Percentiles rank a stretch among this genome's conserved stretches.
These are phyloP conservation scores for Rhamnusium bicolor DNA, from an alignment of 2,888 invertebrate genomes.

Conservation along the genomic window DNA sequence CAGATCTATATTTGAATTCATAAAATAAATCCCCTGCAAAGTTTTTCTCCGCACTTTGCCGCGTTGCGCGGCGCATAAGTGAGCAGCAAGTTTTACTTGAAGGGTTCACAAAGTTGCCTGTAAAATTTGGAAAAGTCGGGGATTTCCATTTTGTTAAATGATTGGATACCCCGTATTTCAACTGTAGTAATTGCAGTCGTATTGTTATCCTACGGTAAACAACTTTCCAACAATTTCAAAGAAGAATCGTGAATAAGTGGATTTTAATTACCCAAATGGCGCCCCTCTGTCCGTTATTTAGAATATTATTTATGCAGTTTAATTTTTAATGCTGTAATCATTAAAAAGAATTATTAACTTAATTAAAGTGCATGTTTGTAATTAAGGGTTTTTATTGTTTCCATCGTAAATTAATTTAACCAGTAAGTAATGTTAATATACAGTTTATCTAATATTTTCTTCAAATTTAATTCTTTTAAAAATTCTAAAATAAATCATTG, in stretches of 20 bases:
- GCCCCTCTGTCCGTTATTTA: neutral
- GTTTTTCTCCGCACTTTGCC: too few relatives aligned
- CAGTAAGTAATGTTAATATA: neutral
- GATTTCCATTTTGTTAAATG: too few relatives aligned
- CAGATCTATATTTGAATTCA: too few relatives aligned
- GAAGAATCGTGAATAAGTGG: neutral
- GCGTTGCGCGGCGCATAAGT: too few relatives aligned
- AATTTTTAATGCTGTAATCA: neutral
- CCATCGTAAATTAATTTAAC: neutral
- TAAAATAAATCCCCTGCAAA: too few relatives aligned
- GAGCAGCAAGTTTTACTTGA: too few relatives aligned
- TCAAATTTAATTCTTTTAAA: neutral
- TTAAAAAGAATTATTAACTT: neutral
- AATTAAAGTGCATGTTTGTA: neutral
- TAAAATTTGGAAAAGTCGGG: too few relatives aligned
- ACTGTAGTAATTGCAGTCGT: too few relatives aligned
- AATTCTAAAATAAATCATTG: conserved; percentile 14
- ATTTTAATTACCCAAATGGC: neutral
- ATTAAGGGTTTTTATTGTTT: neutral
- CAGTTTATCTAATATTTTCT: neutral
- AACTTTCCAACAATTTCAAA: neutral
- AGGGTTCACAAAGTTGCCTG: too few relatives aligned
- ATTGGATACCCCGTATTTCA: too few relatives aligned
- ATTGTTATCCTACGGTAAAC: neutral
- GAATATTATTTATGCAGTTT: neutral